Evolutionary conservation across 2,888 invertebrate species (phyloP).

Genomic region (Protonemura montana): DNA sequence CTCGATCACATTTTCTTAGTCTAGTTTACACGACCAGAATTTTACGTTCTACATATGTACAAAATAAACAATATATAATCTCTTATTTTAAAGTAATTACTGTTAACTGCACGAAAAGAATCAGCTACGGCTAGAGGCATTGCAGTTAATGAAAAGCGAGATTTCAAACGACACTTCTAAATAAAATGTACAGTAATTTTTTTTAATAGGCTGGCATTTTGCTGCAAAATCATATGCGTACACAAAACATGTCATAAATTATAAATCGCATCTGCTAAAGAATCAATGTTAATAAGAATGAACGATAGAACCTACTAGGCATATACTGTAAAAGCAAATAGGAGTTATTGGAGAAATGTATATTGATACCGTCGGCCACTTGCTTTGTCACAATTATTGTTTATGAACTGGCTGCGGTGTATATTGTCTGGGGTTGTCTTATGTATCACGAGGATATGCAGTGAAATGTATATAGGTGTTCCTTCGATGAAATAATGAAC

Average conservation of each 20-base stretch:
- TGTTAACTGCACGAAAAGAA: neutral
- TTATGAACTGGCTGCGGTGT: neutral
- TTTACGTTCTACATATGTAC: conserved; percentile 38
- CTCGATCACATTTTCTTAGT: conserved; percentile 35
- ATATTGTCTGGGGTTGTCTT: neutral
- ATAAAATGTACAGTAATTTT: too few relatives aligned
- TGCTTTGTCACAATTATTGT: neutral
- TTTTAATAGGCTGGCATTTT: neutral
- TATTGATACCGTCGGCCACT: neutral
- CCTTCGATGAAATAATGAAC: neutral
- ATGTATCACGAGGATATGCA: neutral
- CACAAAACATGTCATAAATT: neutral
- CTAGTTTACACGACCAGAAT: conserved; percentile 42
- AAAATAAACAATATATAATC: conserved; percentile 10
- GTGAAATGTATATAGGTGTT: neutral
- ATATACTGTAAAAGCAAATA: neutral
- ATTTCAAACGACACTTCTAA: neutral
- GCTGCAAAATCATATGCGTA: neutral
- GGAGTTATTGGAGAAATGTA: neutral
- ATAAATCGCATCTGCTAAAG: neutral
- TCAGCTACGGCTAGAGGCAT: neutral
- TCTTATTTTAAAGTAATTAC: neutral
- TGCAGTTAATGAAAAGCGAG: neutral
- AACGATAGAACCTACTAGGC: neutral
- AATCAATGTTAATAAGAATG: neutral